Base-by-base conservation (phyloP, 1,140 invertebrate species). In the Drosophila santomea region DNA sequence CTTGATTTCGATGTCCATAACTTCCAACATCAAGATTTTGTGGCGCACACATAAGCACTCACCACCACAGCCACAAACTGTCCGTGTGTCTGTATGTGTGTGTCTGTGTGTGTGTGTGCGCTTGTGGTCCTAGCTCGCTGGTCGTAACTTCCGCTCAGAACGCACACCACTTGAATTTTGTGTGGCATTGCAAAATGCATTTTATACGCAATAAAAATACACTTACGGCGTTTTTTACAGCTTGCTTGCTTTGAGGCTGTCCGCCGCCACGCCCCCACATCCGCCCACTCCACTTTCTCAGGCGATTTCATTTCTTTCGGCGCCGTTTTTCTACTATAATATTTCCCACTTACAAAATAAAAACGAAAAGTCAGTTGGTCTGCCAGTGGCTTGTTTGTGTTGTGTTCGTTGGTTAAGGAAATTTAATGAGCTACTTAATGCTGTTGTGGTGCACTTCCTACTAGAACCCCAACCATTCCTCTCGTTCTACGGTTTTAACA, bases 161-260 rank as follows among this genome's bases (percentile, higher is more conserved):
- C 80, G 56, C 80, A 75, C 80, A 86, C 75, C 78, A 88, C 82
- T 88, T 79, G 75, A 88, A 72, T 88, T 78, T 85, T 76, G 72
- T 84, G 84, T 88, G 84, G 83, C 80, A 89, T 63, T 84, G 84
- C 83, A 83, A 88, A 88, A 88, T 88, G 83, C 83, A 88, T 89
- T 88, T 88, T 83, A 88, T 88, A 89, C 68, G 84, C 84, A 88
- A 88, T 88, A 88, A 88, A 88, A 88, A 89, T 89, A 89, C 83
- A 84, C 83, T 88, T 88, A 88, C 77, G 63, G 73, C 55, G 59
- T 64, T 89, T 88, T 71, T 88, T 89, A 88, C 80, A 80, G 72
- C 82, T 86, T 58, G 62, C 60, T 68, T 76, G 62, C 66, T 61
- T 73, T 45, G 45, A 45, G 69, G 47, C 45, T 20, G 25, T 17